Conservation (phyloP, 1,140 invertebrate species). For the Scaptomyza graminum region DNA sequence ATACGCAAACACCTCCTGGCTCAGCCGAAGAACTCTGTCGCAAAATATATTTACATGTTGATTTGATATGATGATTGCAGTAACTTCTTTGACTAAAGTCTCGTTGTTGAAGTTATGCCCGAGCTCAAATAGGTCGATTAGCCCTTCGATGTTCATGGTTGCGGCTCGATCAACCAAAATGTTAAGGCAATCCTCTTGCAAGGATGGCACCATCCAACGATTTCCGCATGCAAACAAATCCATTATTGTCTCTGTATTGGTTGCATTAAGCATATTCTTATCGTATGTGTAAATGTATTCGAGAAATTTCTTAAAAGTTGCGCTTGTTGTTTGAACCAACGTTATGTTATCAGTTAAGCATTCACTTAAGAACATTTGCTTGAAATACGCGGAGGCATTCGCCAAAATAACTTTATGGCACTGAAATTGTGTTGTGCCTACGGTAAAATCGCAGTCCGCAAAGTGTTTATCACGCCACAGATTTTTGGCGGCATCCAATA, state of each 20-base stretch:
- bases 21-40: neutral
- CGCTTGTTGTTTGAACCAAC: neutral
- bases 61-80: neutral
- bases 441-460: conserved; percentile 26
- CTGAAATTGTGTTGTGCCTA: conserved; percentile 10
- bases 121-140: conserved; percentile 1
- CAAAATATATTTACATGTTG: neutral
- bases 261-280: neutral
- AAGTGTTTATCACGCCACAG: conserved; percentile 13
- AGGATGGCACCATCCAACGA: conserved; percentile 13
- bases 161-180: neutral
- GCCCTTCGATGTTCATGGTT: neutral
- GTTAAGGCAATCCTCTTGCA: neutral
- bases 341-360: neutral
- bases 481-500: neutral
- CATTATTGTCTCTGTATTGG: neutral
- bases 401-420: conserved; percentile 43
- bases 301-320: conserved; percentile 25
- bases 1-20: conserved; percentile 13
- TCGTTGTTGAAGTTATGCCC: neutral
- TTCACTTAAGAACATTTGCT: conserved; percentile 21
- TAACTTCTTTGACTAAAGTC: neutral
- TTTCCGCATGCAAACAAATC: conserved; percentile 8
- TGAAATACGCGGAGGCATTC: conserved; percentile 23
- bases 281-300: conserved; percentile 19